phyloP scores from a whole-genome alignment of 2,797 vertebrate species.

The Enteromius anoplus region DNA sequence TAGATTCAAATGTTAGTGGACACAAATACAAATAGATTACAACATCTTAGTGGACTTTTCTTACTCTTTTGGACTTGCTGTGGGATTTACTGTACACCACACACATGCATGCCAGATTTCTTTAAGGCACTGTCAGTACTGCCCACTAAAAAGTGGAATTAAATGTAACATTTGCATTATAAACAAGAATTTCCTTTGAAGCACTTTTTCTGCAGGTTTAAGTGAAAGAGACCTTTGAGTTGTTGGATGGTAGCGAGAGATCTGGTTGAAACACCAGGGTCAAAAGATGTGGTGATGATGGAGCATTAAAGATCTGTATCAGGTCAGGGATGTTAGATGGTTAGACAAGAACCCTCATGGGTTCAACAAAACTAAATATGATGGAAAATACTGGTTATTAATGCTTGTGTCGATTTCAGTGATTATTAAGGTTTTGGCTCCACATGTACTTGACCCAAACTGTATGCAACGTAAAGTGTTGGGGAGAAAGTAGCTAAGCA shows the following conservation, averaged over 20 bases:
- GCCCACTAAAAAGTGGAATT: background rate
- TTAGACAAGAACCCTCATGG: background rate
- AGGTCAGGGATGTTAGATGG: background rate
- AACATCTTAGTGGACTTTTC: slow-evolving; percentile 13
- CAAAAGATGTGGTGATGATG: background rate
- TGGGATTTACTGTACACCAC: slow-evolving; percentile 15
- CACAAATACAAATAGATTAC: background rate
- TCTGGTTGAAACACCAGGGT: background rate
- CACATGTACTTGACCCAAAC: slow-evolving; percentile 14
- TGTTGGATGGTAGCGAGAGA: slow-evolving; percentile 6
- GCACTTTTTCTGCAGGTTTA: background rate
- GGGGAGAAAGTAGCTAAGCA: background rate
- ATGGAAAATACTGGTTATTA: background rate
- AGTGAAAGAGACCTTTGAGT: background rate
- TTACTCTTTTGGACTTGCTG: background rate
- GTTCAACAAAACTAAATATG: background rate
- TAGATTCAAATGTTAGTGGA: slow-evolving; percentile 27
- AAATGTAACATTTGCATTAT: slow-evolving; percentile 1
- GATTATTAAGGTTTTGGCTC: slow-evolving; percentile 4
- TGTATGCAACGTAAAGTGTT: background rate
- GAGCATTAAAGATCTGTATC: slow-evolving; percentile 2
- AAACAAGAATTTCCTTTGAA: background rate
- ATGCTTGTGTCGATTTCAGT: background rate
- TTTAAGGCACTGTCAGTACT: slow-evolving; percentile 9
- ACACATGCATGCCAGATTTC: slow-evolving; percentile 1